These are phyloP conservation scores for Drosophila melanogaster DNA, from an alignment of 1,140 invertebrate genomes.

Conservation along the genomic window DNA sequence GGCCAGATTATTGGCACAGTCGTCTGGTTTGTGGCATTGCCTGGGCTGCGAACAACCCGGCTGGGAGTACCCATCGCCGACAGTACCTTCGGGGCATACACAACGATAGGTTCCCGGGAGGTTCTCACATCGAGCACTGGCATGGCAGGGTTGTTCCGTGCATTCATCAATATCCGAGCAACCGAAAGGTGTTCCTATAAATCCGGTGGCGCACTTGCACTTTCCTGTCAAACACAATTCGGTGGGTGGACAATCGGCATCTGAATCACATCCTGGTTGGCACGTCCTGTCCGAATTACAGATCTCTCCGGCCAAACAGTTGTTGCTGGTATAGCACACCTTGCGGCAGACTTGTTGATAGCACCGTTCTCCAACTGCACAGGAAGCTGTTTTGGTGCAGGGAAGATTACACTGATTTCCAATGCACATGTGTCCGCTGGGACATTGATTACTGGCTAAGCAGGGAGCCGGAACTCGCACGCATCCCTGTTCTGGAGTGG, in stretches of 20 bases:
- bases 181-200: conserved; percentile 88
- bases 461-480: conserved; percentile 90
- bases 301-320: conserved; percentile 94
- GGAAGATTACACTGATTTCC: conserved; percentile 90
- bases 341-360: conserved; percentile 91
- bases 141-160: conserved; percentile 91
- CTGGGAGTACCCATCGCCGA: conserved; percentile 90
- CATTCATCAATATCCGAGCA: conserved; percentile 93
- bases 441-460: conserved; percentile 88
- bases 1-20: conserved; percentile 90
- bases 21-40: conserved; percentile 88
- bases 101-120: conserved; percentile 92
- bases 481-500: conserved; percentile 95
- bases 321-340: conserved; percentile 94
- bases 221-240: conserved; percentile 92
- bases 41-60: conserved; percentile 90
- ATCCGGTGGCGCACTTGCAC: conserved; percentile 91
- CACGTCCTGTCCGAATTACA: conserved; percentile 92
- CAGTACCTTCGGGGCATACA: conserved; percentile 89
- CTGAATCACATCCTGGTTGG: conserved; percentile 91
- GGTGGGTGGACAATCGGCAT: conserved; percentile 91
- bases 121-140: conserved; percentile 91
- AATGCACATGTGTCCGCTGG: conserved; percentile 90
- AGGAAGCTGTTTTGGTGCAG: conserved; percentile 89
- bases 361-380: conserved; percentile 93